phyloP scores from a whole-genome alignment of 2,113 vertebrate species.

The Gymnobelideus leadbeateri region DNA sequence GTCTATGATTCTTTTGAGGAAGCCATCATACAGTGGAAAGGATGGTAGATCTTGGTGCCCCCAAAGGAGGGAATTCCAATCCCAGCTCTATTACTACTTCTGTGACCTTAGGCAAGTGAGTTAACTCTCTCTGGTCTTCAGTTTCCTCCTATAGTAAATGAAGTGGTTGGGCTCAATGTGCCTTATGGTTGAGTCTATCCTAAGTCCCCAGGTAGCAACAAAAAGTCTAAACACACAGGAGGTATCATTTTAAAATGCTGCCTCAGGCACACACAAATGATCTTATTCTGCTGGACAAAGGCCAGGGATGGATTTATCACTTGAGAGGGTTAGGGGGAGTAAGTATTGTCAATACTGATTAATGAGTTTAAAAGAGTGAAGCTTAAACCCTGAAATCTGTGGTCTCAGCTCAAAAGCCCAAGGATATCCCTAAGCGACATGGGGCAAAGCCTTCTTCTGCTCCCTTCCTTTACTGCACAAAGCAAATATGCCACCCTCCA shows the following conservation, averaged over 20 bases:
- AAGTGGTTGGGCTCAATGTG: neutral
- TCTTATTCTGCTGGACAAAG: neutral
- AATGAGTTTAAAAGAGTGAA: conserved; percentile 6
- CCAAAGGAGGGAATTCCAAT: neutral
- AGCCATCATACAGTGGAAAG: neutral
- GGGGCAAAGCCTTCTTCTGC: neutral
- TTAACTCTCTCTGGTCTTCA: neutral
- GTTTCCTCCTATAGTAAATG: neutral
- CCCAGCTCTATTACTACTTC: neutral
- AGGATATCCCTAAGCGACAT: neutral
- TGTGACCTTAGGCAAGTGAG: neutral
- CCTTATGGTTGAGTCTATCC: neutral
- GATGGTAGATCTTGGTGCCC: neutral
- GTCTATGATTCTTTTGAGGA: neutral
- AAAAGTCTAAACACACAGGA: conserved; percentile 17
- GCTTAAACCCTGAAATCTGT: neutral
- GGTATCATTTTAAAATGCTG: neutral
- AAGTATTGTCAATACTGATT: neutral
- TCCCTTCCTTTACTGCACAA: neutral
- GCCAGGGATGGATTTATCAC: neutral
- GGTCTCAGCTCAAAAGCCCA: neutral
- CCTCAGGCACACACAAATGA: neutral
- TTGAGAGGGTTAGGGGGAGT: neutral
- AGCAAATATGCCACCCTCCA: neutral
- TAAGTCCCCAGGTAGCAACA: neutral